Evolutionary conservation across 1,140 invertebrate genomes (phyloP), one percentile per base, ranked within the genome.

Genomic region (Mizuhopecten yessoensis): DNA sequence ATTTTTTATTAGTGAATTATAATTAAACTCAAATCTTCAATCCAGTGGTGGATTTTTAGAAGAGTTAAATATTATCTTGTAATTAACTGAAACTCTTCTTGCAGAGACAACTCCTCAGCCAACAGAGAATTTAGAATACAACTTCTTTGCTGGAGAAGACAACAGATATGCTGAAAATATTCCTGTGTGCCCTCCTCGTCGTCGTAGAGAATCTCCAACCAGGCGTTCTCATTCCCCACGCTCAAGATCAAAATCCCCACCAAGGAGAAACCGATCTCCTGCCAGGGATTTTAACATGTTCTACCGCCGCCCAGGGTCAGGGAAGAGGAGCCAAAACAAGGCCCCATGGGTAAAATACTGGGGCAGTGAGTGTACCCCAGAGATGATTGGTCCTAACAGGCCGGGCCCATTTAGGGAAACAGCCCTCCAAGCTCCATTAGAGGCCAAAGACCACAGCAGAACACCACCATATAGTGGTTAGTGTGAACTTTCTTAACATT

Each of bases 311-410:
- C 91, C 90, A 20, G 89, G 75, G 34, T 90, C 88, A 86, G 90
- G 39, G 3, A 17, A 29, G 1, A 23, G 33, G 0, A 87, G 93
- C 11, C 89, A 90, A 36, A 92, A 88, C 17, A 92, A 94, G 29
- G 94, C 95, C n/a, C 90, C 92, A 33, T 96, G 95, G 96, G 94
- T 93, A 90, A 94, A 94, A 45, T 95, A 96, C 88, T 96, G 95
- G 95, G 86, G 92, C 34, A 94, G 89, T 88, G 93, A 96, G 57
- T 91, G 94, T 7, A 92, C 89, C 88, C 94, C 94, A 17, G 34
- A 89, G 29, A 90, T 91, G 23, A 92, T 91, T 17, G 87, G 89
- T 17, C 90, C 91, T 20, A 90, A 87, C 86, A 88, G 34, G 49
- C 89, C 88, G 49, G 94, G 93, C 10, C 93, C 95, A 0, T 96